Percentiles rank a stretch among this genome's conserved stretches.
Conservation (phyloP, 2,888 invertebrate species). For the Lamellibrachia columna region DNA sequence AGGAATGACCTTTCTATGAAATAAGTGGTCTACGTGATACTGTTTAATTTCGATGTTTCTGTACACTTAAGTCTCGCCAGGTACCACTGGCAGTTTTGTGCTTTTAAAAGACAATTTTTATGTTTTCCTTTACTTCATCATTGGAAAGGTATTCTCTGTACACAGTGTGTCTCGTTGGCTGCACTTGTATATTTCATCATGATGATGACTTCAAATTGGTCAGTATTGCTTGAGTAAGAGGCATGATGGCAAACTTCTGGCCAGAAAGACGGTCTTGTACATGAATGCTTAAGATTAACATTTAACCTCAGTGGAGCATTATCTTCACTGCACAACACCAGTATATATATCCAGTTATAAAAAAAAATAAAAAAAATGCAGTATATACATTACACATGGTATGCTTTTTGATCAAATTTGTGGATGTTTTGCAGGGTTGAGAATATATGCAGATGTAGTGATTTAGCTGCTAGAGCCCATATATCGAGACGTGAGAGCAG, state of each 20-base stretch:
- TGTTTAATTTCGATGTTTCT: neutral
- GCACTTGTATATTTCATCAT: neutral
- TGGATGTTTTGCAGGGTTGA: neutral
- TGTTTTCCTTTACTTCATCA: too few species aligned
- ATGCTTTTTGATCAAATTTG: neutral
- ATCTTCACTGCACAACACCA: neutral
- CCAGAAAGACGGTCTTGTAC: neutral
- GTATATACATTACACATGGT: neutral
- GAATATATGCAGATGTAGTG: neutral
- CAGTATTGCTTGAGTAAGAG: neutral
- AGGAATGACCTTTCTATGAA: neutral
- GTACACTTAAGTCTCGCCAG: neutral
- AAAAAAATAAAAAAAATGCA: neutral
- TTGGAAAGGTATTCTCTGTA: neutral
- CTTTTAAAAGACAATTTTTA: neutral
- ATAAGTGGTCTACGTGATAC: neutral
- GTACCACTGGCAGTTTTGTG: neutral
- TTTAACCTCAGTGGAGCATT: neutral
- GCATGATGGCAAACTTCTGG: neutral
- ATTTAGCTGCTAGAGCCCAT: neutral
- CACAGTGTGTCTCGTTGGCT: neutral
- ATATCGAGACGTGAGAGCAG: neutral
- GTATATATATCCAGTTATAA: neutral
- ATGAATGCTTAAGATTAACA: neutral
- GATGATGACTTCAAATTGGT: neutral